Base-by-base conservation (phyloP, 1,140 invertebrate genomes). In the Panagrolaimus sp. region DNA sequence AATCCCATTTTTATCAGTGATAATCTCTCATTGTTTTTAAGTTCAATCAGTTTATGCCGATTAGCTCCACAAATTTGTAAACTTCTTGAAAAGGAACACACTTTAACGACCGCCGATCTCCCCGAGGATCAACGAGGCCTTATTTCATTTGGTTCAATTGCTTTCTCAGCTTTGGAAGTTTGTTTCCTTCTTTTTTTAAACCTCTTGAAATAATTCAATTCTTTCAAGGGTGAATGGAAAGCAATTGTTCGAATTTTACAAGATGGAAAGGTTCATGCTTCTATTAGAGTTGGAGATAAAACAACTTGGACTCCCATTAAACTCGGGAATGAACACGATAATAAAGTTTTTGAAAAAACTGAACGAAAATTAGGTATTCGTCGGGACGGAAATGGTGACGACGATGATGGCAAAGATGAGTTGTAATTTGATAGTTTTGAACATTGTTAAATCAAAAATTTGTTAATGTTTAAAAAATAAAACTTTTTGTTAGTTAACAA, bases 181-280 rank as follows among this genome's bases (percentile, higher is more conserved):
- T 55, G 52, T 15, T 55, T 55, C n/a, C n/a, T 55, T 21, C 1
- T 24, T 24, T n/a, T 9, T 10, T 15, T 1, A 9, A 1, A 9
- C 21, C 9, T 24, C 15, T 12, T 10, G 9, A n/a, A 55, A 21
- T 17, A 28, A 14, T 17, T 55, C 21, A 26, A 58, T 21, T 24
- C 5, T 17, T 58, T 58, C 12, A 12, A 58, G 52, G 52, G 52
- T 26, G 52, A 58, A 58, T 58, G 52, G 52, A 58, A 58, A 14
- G 52, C 52, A 8, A 26, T 28, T 1, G 28, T 58, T 21, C 21
- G 9, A 8, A 21, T 58, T n/a, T n/a, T 28, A 21, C 52, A 58
- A 12, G 52, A 28, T 8, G 52, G 28, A 26, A 28, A n/a, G 0
- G 52, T 58, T 3, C 21, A 26, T n/a, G 52, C 15, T 28, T 21